Base-by-base conservation (phyloP, 1,140 invertebrate species). In the Heliconius himera region DNA sequence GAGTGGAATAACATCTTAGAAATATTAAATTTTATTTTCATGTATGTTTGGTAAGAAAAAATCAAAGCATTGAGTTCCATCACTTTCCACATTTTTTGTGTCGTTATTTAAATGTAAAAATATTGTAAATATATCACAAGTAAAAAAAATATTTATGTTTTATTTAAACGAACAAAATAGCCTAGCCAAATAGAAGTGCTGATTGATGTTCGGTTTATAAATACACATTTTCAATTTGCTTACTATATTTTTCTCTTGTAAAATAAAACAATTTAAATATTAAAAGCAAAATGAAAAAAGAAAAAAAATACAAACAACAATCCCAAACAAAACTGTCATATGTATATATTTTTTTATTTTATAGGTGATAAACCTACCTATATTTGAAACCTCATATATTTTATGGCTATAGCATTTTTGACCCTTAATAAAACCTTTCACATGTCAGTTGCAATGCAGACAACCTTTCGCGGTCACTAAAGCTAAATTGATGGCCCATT, bases 371-470 rank as follows among this genome's bases (percentile, higher is more conserved):
- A 46, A 16, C 41, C 3, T 46, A 46, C 41, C 41, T 46, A 16
- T 46, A 46, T 46, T 13, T 5, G 11, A 29, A 66, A 29, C 26
- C 9, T 22, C 9, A 22, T 66, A 66, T 26, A 66, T 66, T 66
- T 5, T 66, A 66, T 26, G 26, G 60, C 60, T 66, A 29, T 13
- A 66, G 11, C 60, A 13, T 16, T 66, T 66, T 66, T 66, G 60
- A 66, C 60, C 60, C 60, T 66, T 66, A 66, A 66, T 56, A 56
- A 66, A 66, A 66, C 26, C 26, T 66, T 66, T 66, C 11, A 66
- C 60, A 66, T 66, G 60, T 66, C 60, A 66, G 22, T 66, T 66
- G 60, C 60, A 66, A 22, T 66, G 60, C 22, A 66, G 60, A 66
- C 60, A 66, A 29, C 60, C 60, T 66, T 66, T 66, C 60, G 60